Conservation (phyloP, 1,140 invertebrate genomes). For the Psilanteris sp. region DNA sequence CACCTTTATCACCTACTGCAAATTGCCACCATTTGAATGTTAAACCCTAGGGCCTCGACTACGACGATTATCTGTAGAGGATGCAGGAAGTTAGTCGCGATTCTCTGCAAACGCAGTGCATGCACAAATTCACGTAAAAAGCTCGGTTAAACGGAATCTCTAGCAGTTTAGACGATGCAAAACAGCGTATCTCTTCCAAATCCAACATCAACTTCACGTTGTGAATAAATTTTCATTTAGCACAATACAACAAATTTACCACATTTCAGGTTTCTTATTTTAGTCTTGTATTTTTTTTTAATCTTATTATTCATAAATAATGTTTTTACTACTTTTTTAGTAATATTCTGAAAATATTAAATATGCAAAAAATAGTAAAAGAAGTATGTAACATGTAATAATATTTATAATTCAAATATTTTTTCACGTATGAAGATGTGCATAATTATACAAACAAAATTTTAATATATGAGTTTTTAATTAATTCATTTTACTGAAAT, state of each 20-base stretch:
- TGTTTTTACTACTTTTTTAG: no score
- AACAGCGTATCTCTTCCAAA: constrained; percentile 48
- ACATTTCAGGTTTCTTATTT: no score
- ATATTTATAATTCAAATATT: no score
- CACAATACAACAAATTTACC: constrained; percentile 19
- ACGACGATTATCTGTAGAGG: constrained; percentile 76
- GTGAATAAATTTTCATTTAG: constrained; percentile 61
- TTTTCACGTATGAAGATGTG: no score
- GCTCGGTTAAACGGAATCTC: constrained; percentile 74
- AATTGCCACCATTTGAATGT: constrained; percentile 79
- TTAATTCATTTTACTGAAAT: no score
- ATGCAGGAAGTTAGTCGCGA: constrained; percentile 64
- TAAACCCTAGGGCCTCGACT: constrained; percentile 75
- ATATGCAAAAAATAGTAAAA: no score
- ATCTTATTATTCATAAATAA: no score
- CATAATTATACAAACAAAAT: no score
- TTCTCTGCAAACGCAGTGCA: constrained; percentile 56
- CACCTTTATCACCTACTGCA: constrained; percentile 80
- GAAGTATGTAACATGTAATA: no score
- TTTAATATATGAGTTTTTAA: no score
- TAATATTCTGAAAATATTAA: no score
- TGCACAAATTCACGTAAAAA: constrained; percentile 69
- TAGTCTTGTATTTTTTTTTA: no score
- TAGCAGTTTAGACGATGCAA: constrained; percentile 65
- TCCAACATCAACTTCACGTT: constrained; percentile 63